Evolutionary conservation across 2,888 invertebrate genomes (phyloP).

Genomic region (Andrena praecox): DNA sequence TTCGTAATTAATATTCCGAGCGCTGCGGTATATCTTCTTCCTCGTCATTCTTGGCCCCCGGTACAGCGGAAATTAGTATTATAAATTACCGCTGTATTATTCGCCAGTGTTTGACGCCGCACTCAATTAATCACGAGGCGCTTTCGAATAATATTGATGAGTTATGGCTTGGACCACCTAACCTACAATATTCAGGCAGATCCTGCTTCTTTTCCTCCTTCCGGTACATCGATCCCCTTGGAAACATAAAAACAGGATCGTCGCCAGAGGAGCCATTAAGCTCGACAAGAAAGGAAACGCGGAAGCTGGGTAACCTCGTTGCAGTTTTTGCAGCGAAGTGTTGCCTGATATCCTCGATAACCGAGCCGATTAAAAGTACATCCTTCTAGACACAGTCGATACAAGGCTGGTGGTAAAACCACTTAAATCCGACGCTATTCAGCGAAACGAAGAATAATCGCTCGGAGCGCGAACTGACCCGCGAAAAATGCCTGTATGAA

Average conservation of each 20-base stretch:
- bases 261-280: not conserved
- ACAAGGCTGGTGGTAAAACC: slow-evolving; percentile 3
- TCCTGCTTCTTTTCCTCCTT: not conserved
- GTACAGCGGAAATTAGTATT: slow-evolving; percentile 27
- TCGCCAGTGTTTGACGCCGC: slow-evolving; percentile 4
- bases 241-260: not conserved
- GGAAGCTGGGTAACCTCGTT: not conserved
- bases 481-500: not conserved
- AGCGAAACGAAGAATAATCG: slow-evolving; percentile 18
- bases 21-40: not conserved
- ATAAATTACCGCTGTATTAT: slow-evolving; percentile 27
- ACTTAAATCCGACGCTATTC: slow-evolving; percentile 13
- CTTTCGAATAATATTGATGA: not conserved
- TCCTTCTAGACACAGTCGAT: not conserved
- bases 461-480: not conserved
- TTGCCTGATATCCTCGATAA: slow-evolving; percentile 4
- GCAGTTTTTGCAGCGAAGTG: not conserved
- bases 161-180: not conserved
- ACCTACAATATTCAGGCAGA: not conserved
- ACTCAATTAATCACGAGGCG: not conserved
- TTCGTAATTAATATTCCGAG: slow-evolving; percentile 7
- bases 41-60: not conserved
- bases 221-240: not conserved
- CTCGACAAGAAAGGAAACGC: not conserved
- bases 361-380: not conserved